A percentile compares a stretch with the other conserved stretches of the same genome.
Evolutionary conservation across 2,797 vertebrate genomes (phyloP).

Genomic region (Scyliorhinus canicula): DNA sequence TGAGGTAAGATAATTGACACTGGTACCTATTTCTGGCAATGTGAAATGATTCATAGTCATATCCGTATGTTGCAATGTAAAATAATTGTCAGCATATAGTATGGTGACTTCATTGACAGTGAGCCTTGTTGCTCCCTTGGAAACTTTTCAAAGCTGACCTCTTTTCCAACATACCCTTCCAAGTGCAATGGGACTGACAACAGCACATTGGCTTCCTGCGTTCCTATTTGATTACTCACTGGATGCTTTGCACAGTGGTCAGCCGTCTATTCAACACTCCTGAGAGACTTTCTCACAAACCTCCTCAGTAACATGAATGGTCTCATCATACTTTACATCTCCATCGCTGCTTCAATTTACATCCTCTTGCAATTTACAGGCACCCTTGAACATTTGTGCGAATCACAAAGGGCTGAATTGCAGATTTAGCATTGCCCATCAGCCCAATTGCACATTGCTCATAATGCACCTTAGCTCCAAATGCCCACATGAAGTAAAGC

Average conservation of each 20-base stretch:
- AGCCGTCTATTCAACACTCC: background rate
- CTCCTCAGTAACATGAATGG: background rate
- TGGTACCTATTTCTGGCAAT: background rate
- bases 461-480: background rate
- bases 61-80: background rate
- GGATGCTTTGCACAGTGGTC: background rate
- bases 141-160: background rate
- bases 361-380: background rate
- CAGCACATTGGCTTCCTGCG: background rate
- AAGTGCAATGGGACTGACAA: background rate
- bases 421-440: background rate
- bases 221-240: background rate
- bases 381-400: background rate
- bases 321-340: background rate
- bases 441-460: background rate
- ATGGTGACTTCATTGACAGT: background rate
- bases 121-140: background rate
- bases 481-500: background rate
- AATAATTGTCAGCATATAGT: background rate
- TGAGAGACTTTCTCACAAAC: background rate
- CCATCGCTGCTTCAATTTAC: background rate
- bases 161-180: background rate
- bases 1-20: background rate
- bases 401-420: background rate
- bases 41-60: background rate